Evolutionary conservation across 2,888 invertebrate genomes (phyloP), one percentile per base, ranked within the genome.

Genomic region (Amphimallon solstitiale): DNA sequence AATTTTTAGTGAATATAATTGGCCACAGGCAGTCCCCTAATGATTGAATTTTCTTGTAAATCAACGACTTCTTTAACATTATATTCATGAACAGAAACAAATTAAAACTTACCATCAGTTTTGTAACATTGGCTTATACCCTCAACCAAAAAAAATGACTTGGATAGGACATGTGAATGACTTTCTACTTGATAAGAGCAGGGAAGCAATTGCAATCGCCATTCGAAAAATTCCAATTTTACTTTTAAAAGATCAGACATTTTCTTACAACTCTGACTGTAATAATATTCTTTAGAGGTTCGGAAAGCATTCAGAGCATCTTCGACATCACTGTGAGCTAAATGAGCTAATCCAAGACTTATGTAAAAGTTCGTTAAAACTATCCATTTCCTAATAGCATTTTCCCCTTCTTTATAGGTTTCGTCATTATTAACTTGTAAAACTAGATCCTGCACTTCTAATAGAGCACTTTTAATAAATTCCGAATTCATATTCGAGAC

Each of bases 261-360:
- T 34, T 67, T 48, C 49, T 45, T 46, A n/a, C 56, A 34, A 1
- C 35, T 12, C 3, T 54, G 17, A 52, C 66, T 65, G 17, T 40
- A 38, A 12, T 71, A 73, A 54, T 71, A 66, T 5, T 67, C 43
- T 38, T 69, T 63, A 3, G 75, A 77, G 56, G 61, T 68, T 52
- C 72, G 46, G 63, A 73, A 77, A 12, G 69, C 66, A 51, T 69
- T 43, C 60, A 72, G 69, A 12, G 77, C 73, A 35, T 59, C 60
- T 12, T 64, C 23, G n/a, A 65, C 19, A 6, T 69, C 48, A 10
- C 68, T 61, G 48, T 54, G 38, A 9, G 48, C 66, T 15, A 70
- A 66, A 61, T 63, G 61, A 46, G 68, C 68, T n/a, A 38, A 61
- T 23, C 73, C 71, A 49, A 65, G 66, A 56, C 67, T 68, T 12